Evolutionary conservation across 2,888 invertebrate species (phyloP), one percentile per base, ranked within the genome.

Genomic region (Xiphydria camelus): DNA sequence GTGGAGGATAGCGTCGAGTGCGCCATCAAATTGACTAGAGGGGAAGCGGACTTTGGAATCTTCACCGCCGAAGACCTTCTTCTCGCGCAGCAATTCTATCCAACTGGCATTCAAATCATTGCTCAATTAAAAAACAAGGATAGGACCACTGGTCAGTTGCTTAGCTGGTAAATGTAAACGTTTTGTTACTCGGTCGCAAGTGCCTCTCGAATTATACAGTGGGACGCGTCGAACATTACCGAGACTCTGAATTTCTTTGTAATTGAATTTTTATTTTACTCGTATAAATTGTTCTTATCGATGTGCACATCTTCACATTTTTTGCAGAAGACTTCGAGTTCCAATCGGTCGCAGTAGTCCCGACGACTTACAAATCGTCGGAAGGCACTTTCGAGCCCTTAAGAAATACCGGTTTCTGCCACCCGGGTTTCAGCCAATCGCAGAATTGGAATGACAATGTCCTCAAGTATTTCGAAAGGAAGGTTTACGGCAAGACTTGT

Each of bases 41-140:
- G 79, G 0, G 63, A 77, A 15, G 83, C 80, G 0, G 82, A 85
- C 55, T 77, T 86, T 44, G 85, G 83, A 0, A 68, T 81, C 25
- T 82, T 86, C 61, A 76, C 78, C 0, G 81, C 85, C 2, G 86
- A 87, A 62, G 84, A 84, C 59, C 77, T 82, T 3, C 62, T 86
- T 1, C 67, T 86, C 3, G 75, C 83, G 14, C 51, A 66, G 42
- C 60, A 66, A 49, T 68, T 68, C 44, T 68, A 66, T 53, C 64
- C 64, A 3, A 45, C 51, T 1, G 47, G 61, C 10, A 47, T 70
- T 1, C 44, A 49, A 17, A 66, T 71, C 1, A 51, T 73, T 31
- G 56, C 59, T 3, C 61, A 75, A 36, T 37, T 75, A 6, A 61
- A 61, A n/a, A 61, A 70, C 39, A 40, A 17, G 12, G 61, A 64